These are phyloP conservation scores for Pristionchus maxplancki DNA, from an alignment of 2,888 invertebrate species.

Conservation along the genomic window DNA sequence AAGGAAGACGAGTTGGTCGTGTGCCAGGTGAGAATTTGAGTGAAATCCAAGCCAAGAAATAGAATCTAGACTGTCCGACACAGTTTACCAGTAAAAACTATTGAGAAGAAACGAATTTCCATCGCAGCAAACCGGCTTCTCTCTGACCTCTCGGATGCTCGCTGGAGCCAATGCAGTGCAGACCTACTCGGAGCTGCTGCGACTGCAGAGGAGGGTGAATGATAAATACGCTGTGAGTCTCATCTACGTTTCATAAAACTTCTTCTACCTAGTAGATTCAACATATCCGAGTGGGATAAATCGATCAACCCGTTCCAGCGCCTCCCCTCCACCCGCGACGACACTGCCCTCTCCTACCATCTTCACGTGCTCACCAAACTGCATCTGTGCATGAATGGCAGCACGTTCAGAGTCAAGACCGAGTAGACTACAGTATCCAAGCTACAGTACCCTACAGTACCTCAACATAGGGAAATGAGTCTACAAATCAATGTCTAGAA, in stretches of 20 bases:
- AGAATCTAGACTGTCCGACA: too few species aligned
- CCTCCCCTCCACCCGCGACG: slow-evolving; percentile 44
- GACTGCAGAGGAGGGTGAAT: slow-evolving; percentile 48
- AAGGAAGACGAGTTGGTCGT: slow-evolving; percentile 24
- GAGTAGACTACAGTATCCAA: neutral
- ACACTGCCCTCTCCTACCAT: slow-evolving; percentile 51
- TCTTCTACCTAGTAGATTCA: neutral
- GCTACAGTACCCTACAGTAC: slow-evolving; percentile 5
- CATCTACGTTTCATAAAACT: neutral
- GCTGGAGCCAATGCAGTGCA: slow-evolving; percentile 41
- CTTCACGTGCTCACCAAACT: slow-evolving; percentile 51
- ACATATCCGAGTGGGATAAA: too few species aligned
- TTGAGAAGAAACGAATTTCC: too few species aligned
- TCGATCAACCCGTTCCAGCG: neutral
- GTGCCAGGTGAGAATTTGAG: slow-evolving; percentile 4
- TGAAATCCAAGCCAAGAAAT: too few species aligned
- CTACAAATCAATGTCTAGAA: neutral
- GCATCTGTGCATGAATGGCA: slow-evolving; percentile 30
- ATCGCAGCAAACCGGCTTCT: slow-evolving; percentile 35
- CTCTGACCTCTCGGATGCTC: slow-evolving; percentile 14
- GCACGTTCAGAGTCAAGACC: neutral
- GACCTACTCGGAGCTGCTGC: slow-evolving; percentile 40
- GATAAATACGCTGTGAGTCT: slow-evolving; percentile 37
- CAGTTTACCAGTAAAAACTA: too few species aligned
- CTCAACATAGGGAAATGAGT: neutral